Evolutionary conservation across 2,888 invertebrate genomes (phyloP).

Genomic region (Pecten maximus): DNA sequence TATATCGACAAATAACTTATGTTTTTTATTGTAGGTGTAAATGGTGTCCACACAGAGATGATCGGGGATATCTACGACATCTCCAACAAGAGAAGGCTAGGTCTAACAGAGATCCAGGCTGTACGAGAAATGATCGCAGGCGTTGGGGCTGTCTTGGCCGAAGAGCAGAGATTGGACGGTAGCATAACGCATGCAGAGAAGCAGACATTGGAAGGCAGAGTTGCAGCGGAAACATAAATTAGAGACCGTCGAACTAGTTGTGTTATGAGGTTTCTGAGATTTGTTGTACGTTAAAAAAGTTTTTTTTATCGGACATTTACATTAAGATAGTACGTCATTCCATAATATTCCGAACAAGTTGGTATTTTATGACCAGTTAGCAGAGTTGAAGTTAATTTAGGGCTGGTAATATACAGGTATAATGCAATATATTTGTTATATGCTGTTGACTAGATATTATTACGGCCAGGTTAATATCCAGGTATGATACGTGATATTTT

Average conservation of each 20-base stretch:
- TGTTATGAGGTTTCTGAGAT: no score
- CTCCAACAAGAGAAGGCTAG: constrained; percentile 78
- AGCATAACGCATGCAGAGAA: background rate
- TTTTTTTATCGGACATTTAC: no score
- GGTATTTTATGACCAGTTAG: no score
- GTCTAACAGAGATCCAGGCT: constrained; percentile 76
- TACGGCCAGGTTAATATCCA: background rate
- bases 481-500: background rate
- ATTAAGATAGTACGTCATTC: no score
- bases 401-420: no score
- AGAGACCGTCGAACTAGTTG: no score
- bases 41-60: constrained; percentile 78
- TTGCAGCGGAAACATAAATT: background rate
- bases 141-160: constrained; percentile 57
- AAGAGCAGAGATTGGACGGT: background rate
- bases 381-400: no score
- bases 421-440: no score
- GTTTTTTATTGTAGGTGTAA: constrained; percentile 66
- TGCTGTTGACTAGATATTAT: background rate
- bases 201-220: background rate
- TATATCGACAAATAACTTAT: no score
- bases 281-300: no score
- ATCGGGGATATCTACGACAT: constrained; percentile 78
- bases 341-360: no score
- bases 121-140: constrained; percentile 76